A percentile compares a stretch with the other conserved stretches of the same genome.
Conservation (phyloP, 2,888 invertebrate species). For the Reticulitermes lucifugus region DNA sequence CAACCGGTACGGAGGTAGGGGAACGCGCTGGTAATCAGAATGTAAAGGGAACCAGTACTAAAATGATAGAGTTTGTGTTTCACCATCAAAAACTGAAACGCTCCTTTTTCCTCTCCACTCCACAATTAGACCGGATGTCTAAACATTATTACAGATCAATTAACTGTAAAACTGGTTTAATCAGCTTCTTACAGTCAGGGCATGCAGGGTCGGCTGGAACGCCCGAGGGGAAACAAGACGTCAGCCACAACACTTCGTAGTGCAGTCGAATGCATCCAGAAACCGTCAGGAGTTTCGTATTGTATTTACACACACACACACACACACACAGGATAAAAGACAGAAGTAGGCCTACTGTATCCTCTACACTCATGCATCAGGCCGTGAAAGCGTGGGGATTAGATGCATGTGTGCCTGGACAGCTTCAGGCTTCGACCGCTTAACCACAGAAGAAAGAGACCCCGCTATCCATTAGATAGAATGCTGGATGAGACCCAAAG, state of each 20-base stretch:
- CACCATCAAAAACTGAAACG: not conserved
- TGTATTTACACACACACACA: too few species aligned
- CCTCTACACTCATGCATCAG: too few species aligned
- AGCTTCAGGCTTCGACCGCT: too few species aligned
- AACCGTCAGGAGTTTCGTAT: not conserved
- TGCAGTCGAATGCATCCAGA: not conserved
- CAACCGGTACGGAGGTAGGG: not conserved
- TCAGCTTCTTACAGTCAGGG: not conserved
- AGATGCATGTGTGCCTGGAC: too few species aligned
- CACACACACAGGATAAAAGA: too few species aligned
- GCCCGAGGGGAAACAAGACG: constrained; percentile 5
- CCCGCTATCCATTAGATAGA: too few species aligned
- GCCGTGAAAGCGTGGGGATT: too few species aligned
- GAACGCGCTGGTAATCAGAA: not conserved
- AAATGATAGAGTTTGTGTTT: not conserved
- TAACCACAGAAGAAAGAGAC: too few species aligned
- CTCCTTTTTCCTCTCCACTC: not conserved
- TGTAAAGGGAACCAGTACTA: not conserved
- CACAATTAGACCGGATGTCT: constrained; percentile 15
- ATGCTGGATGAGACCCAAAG: too few species aligned
- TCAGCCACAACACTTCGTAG: not conserved
- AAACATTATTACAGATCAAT: constrained; percentile 24
- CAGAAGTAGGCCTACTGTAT: too few species aligned
- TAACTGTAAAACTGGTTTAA: constrained; percentile 26
- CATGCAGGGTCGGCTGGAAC: not conserved